These are phyloP conservation scores for Meteorus sp. DNA, from an alignment of 1,140 invertebrate genomes.

Conservation along the genomic window DNA sequence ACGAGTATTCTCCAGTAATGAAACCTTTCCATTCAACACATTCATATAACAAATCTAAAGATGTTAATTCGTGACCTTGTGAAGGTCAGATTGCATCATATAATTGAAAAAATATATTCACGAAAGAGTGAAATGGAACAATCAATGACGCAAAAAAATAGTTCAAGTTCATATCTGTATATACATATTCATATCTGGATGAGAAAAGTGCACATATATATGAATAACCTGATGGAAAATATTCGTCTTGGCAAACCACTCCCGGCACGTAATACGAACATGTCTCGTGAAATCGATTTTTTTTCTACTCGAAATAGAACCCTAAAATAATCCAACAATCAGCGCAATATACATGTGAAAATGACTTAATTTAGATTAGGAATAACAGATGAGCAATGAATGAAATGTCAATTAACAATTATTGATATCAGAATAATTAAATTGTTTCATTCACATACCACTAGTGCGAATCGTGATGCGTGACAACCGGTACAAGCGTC, in stretches of 20 bases:
- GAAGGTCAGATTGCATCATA: too few relatives aligned
- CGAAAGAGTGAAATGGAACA: too few relatives aligned
- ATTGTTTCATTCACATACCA: slow-evolving; percentile 32
- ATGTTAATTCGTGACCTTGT: too few relatives aligned
- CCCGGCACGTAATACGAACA: slow-evolving; percentile 31
- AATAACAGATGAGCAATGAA: not conserved
- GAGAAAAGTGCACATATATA: not conserved
- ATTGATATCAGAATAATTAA: not conserved
- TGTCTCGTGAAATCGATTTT: slow-evolving; percentile 22
- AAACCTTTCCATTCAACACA: too few relatives aligned
- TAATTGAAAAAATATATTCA: too few relatives aligned
- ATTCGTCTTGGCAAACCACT: slow-evolving; percentile 19
- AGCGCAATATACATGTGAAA: slow-evolving; percentile 1
- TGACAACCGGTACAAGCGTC: slow-evolving; percentile 31
- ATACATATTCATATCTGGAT: too few relatives aligned
- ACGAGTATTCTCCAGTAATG: too few relatives aligned
- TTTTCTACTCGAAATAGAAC: too few relatives aligned
- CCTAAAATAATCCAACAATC: not conserved
- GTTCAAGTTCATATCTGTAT: not conserved
- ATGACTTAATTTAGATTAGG: slow-evolving; percentile 6
- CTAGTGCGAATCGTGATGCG: slow-evolving; percentile 11
- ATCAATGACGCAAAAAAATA: not conserved
- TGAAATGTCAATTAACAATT: not conserved
- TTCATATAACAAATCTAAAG: too few relatives aligned
- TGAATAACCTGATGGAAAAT: slow-evolving; percentile 29